Conservation (phyloP, 2,888 invertebrate genomes). For the Pammene aurita region DNA sequence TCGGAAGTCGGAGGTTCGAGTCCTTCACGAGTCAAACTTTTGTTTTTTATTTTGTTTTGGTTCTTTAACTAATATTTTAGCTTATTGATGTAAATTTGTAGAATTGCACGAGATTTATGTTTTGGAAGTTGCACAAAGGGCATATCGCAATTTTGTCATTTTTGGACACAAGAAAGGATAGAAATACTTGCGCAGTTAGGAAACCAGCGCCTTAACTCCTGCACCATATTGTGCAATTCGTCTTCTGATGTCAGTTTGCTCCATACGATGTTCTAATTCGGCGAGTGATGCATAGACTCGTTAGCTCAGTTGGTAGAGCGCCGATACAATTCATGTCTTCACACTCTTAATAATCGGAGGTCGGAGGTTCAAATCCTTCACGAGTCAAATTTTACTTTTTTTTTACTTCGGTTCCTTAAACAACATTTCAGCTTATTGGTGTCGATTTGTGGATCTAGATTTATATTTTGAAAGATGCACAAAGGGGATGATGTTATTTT, state of each 20-base stretch:
- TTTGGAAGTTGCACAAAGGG: no score
- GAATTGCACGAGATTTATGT: no score
- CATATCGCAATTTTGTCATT: no score
- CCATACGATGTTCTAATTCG: background rate
- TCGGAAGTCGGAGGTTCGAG: constrained; percentile 8
- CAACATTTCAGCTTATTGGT: no score
- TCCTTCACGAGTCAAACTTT: constrained; percentile 9
- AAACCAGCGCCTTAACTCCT: background rate
- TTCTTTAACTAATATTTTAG: background rate
- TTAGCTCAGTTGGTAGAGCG: constrained; percentile 13
- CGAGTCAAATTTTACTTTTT: background rate
- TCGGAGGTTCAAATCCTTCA: constrained; percentile 10
- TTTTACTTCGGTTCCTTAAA: background rate
- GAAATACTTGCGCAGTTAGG: background rate
- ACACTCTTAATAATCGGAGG: background rate
- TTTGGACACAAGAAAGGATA: no score
- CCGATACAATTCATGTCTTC: background rate
- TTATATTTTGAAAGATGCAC: no score
- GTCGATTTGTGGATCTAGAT: no score
- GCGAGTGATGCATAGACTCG: background rate
- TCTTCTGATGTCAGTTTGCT: background rate
- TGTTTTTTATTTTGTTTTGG: background rate
- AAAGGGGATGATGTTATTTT: no score
- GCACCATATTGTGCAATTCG: background rate
- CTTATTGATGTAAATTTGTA: no score